Evolutionary conservation across 2,888 invertebrate genomes (phyloP).

Genomic region (Drosophila prolongata): DNA sequence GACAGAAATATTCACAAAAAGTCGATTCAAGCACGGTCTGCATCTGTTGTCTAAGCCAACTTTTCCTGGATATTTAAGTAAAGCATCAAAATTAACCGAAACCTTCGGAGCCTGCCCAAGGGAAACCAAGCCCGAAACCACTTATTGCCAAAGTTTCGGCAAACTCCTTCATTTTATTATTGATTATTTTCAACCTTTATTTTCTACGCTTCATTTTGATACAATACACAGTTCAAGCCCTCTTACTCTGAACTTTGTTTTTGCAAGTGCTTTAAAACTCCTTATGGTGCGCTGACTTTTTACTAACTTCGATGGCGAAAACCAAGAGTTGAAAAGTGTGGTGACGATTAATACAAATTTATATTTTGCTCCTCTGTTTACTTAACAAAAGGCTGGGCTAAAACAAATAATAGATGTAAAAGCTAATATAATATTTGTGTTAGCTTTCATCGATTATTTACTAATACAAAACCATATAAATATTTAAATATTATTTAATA

Average conservation of each 20-base stretch:
- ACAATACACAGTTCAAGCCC: constrained; percentile 1
- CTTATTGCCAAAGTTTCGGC: constrained; percentile 43
- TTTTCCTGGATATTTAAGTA: constrained; percentile 5
- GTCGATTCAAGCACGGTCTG: constrained; percentile 3
- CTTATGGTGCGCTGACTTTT: constrained; percentile 2
- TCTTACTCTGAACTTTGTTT: background rate
- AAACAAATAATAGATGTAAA: no score
- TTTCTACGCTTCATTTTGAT: constrained; percentile 14
- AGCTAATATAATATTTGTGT: no score
- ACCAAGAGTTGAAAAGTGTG: background rate
- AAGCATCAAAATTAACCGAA: constrained; percentile 3
- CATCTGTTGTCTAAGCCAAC: constrained; percentile 21
- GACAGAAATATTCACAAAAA: constrained; percentile 27
- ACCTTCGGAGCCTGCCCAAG: constrained; percentile 3
- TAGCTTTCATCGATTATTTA: no score
- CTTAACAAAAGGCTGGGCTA: no score
- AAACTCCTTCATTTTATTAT: constrained; percentile 25
- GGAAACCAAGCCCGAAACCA: constrained; percentile 30
- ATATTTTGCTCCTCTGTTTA: background rate
- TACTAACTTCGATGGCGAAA: background rate
- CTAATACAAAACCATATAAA: no score
- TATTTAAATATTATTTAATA: no score
- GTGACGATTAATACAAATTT: background rate
- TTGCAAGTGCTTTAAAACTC: constrained; percentile 10
- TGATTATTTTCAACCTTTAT: constrained; percentile 39